phyloP scores from a whole-genome alignment of 2,888 invertebrate species.

The Frankliniella fusca region DNA sequence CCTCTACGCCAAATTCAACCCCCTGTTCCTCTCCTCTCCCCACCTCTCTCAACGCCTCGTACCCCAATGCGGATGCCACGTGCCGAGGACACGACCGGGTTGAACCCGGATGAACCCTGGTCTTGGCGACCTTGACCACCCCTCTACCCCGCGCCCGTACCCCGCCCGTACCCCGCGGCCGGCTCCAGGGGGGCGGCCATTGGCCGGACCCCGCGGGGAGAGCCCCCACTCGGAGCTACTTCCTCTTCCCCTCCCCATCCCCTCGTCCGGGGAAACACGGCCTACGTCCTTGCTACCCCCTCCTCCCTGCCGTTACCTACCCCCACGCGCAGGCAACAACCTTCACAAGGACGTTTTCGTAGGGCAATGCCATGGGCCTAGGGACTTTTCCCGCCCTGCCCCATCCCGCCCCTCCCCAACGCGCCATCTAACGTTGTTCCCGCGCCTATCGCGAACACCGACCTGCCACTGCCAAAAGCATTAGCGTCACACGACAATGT shows the following conservation, averaged over 20 bases:
- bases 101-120: not conserved
- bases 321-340: constrained; percentile 6
- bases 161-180: not conserved
- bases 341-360: constrained; percentile 2
- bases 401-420: no score
- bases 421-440: no score
- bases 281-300: not conserved
- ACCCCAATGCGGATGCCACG: not conserved
- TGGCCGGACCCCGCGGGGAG: not conserved
- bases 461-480: no score
- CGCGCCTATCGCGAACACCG: no score
- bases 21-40: not conserved
- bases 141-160: not conserved
- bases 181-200: not conserved
- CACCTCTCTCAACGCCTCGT: not conserved
- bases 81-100: not conserved
- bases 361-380: not conserved
- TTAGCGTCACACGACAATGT: no score
- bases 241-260: not conserved
- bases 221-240: not conserved
- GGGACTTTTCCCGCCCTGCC: not conserved
- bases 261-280: not conserved
- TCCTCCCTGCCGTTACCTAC: not conserved
- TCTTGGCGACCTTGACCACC: not conserved
- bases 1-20: not conserved